Conservation (phyloP, 2,888 invertebrate species). For the Rotaria sp. region DNA sequence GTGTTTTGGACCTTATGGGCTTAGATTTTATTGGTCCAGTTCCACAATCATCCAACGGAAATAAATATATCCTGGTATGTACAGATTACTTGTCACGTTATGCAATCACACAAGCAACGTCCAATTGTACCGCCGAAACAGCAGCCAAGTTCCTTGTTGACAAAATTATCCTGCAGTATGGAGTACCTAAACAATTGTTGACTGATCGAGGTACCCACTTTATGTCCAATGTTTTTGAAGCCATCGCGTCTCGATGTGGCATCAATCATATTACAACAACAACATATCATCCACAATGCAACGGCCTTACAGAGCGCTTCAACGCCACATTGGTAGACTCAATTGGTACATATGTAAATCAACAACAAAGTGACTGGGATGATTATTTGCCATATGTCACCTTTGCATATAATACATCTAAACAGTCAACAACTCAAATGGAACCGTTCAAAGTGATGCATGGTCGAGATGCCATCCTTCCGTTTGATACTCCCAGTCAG, state of each 20-base stretch:
- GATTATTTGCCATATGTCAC: background rate
- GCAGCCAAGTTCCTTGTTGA: background rate
- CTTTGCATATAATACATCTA: background rate
- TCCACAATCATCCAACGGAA: background rate
- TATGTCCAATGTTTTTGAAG: conserved; percentile 7
- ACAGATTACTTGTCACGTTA: background rate
- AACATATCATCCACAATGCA: background rate
- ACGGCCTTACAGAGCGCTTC: background rate
- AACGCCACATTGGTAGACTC: background rate
- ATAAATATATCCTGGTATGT: background rate
- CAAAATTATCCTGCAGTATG: background rate
- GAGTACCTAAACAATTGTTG: background rate
- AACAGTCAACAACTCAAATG: background rate
- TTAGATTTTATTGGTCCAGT: background rate
- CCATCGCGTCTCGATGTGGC: background rate
- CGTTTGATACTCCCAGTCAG: background rate
- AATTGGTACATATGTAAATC: background rate
- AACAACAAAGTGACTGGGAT: conserved; percentile 14
- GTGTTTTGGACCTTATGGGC: background rate
- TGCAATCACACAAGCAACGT: background rate
- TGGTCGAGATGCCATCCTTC: background rate
- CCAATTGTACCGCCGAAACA: background rate
- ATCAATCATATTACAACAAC: background rate
- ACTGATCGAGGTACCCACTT: background rate
- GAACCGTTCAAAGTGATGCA: background rate